Conservation (phyloP, 1,140 invertebrate species). For the Cryptotermes secundus region DNA sequence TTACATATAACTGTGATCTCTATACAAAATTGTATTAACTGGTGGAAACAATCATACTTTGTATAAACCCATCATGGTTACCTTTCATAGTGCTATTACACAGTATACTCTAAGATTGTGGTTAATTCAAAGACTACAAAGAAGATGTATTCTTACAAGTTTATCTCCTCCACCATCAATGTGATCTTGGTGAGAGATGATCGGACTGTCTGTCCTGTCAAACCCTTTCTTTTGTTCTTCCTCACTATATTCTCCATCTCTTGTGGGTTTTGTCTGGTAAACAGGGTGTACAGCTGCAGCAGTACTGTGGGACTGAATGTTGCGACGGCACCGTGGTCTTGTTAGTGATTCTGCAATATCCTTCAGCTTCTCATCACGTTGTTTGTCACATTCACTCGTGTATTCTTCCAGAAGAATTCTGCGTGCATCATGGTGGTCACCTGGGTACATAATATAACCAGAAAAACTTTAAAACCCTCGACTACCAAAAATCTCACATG, state of each 20-base stretch:
- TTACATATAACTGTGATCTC: no score
- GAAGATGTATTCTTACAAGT: not conserved
- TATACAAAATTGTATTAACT: no score
- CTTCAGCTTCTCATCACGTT: constrained; percentile 65
- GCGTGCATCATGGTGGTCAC: constrained; percentile 48
- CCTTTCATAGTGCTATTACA: no score
- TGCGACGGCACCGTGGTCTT: constrained; percentile 27
- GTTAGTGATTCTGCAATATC: constrained; percentile 67
- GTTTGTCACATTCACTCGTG: constrained; percentile 51
- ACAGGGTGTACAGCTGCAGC: not conserved
- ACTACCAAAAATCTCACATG: no score
- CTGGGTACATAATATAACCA: constrained; percentile 29
- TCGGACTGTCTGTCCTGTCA: not conserved
- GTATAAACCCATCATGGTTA: no score
- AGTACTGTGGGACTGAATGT: constrained; percentile 1
- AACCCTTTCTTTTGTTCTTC: constrained; percentile 30
- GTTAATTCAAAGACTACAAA: not conserved
- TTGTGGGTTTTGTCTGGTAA: constrained; percentile 23
- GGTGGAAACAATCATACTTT: no score
- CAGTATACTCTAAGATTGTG: no score
- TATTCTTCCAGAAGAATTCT: constrained; percentile 52
- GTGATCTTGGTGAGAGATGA: constrained; percentile 20
- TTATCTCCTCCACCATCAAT: constrained; percentile 26
- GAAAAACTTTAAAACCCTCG: not conserved
- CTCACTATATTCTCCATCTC: constrained; percentile 32